A percentile compares a stretch with the other conserved stretches of the same genome.
Conservation (phyloP, 2,888 invertebrate genomes). For the Brenthis ino region DNA sequence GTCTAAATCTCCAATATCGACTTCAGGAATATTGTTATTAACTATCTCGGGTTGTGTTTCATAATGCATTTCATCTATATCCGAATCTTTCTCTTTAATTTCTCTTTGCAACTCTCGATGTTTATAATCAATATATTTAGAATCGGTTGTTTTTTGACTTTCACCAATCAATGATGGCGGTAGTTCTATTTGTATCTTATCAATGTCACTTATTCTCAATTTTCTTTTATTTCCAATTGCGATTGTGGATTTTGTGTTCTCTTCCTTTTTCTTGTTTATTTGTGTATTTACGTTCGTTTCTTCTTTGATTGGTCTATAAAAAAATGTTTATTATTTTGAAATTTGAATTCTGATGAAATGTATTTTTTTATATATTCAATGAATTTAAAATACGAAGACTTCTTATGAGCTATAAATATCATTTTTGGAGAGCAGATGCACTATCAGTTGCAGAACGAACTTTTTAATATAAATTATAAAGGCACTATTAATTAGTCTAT, state of each 20-base stretch:
- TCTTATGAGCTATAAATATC: no score
- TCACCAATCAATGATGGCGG: constrained; percentile 44
- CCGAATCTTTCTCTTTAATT: background rate
- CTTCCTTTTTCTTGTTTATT: constrained; percentile 24
- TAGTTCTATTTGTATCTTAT: constrained; percentile 50
- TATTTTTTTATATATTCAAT: no score
- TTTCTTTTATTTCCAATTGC: constrained; percentile 44
- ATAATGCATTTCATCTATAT: no score
- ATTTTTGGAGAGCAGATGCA: no score
- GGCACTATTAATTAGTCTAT: no score
- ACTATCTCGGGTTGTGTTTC: no score
- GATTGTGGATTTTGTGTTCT: constrained; percentile 21
- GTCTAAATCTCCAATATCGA: constrained; percentile 6
- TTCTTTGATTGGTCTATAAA: constrained; percentile 11
- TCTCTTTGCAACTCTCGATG: background rate
- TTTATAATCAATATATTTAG: background rate
- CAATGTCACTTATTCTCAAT: constrained; percentile 64
- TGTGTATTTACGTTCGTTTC: background rate
- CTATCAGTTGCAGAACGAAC: no score
- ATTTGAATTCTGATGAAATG: no score
- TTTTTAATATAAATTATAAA: no score
- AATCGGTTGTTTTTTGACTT: constrained; percentile 12
- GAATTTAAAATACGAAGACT: background rate
- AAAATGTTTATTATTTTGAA: background rate
- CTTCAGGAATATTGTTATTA: background rate